Evolutionary conservation across 2,797 vertebrate species (phyloP).

Genomic region (Erithacus rubecula): DNA sequence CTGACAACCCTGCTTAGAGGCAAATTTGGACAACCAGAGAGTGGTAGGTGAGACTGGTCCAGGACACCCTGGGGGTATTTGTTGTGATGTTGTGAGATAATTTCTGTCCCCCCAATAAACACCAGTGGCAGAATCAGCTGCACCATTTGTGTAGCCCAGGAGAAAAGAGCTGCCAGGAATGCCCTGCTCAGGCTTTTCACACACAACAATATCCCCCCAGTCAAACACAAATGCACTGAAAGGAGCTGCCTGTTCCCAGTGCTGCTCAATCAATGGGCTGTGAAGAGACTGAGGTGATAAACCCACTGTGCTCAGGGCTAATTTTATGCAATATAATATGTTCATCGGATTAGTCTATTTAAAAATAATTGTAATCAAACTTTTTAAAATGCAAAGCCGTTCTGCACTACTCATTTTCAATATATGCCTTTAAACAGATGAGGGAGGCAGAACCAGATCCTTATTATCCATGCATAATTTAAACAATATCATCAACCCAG

Average conservation of each 20-base stretch:
- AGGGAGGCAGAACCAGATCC: conserved; percentile 42
- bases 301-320: conserved; percentile 63
- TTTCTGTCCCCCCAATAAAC: not conserved
- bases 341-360: conserved; percentile 70
- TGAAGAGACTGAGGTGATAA: conserved; percentile 73
- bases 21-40: not conserved
- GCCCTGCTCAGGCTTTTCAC: not conserved
- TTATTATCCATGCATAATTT: conserved; percentile 47
- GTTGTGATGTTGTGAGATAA: fast-evolving
- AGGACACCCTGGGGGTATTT: not conserved
- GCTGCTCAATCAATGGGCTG: conserved; percentile 71
- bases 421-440: conserved; percentile 19
- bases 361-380: conserved; percentile 71
- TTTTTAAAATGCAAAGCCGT: conserved; percentile 60
- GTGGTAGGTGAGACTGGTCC: not conserved
- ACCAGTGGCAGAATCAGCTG: conserved; percentile 12
- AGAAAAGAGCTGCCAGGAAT: conserved; percentile 42
- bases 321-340: conserved; percentile 68
- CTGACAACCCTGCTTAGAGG: not conserved
- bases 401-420: conserved; percentile 49
- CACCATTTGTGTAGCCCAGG: conserved; percentile 15
- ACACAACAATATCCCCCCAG: not conserved
- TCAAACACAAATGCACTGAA: not conserved
- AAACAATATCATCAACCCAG: conserved; percentile 49
- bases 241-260: conserved; percentile 15